Evolutionary conservation across 2,113 vertebrate species (phyloP).

Genomic region (Plecturocebus donacophilus): DNA sequence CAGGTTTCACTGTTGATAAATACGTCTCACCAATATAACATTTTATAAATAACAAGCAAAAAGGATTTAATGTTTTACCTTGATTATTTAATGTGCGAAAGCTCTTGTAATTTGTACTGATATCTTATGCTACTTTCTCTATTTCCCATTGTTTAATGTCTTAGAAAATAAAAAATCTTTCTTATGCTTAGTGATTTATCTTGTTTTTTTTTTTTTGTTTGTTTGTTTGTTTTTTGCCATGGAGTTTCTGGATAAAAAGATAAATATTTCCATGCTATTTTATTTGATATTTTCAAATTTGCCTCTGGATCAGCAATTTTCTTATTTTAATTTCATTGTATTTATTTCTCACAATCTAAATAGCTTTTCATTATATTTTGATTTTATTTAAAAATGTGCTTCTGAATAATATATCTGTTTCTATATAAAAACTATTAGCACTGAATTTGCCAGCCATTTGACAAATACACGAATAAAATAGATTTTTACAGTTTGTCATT

Average conservation of each 20-base stretch:
- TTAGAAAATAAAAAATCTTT: background rate
- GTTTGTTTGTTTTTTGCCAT: background rate
- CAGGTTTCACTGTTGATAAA: background rate
- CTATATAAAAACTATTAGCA: background rate
- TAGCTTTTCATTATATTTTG: background rate
- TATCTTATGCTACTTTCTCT: background rate
- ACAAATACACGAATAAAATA: constrained; percentile 3
- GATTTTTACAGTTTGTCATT: constrained; percentile 60
- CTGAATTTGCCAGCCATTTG: background rate
- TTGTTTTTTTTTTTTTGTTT: background rate
- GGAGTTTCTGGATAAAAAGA: background rate
- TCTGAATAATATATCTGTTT: background rate
- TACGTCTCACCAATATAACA: background rate
- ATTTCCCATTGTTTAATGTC: background rate
- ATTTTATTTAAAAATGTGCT: background rate
- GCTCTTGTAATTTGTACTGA: background rate
- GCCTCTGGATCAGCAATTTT: background rate
- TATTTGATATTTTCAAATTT: constrained; percentile 5
- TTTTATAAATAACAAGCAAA: constrained; percentile 2
- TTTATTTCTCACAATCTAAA: constrained; percentile 19
- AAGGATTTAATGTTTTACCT: background rate
- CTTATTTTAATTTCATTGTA: constrained; percentile 4
- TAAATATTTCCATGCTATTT: constrained; percentile 15
- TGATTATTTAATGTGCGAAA: background rate
- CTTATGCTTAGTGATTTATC: background rate